A percentile compares a stretch with the other conserved stretches of the same genome.
These are phyloP conservation scores for Anorthoa munda DNA, from an alignment of 2,888 invertebrate genomes.

Conservation along the genomic window DNA sequence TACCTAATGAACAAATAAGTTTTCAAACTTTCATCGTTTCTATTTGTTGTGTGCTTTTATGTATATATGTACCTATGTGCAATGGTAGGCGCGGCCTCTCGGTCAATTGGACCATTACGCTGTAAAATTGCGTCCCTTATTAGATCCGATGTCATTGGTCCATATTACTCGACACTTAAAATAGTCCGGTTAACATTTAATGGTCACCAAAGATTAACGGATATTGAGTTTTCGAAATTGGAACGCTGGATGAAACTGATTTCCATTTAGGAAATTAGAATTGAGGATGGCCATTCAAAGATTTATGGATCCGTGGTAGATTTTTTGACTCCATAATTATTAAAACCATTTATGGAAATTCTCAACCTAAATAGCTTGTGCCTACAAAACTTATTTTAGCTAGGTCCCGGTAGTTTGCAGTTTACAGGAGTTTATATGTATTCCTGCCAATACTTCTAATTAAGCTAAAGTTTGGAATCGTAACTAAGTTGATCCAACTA, in stretches of 20 bases:
- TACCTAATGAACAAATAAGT: neutral
- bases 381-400: neutral
- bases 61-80: conserved; percentile 9
- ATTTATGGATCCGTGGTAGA: neutral
- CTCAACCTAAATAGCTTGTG: neutral
- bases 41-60: conserved; percentile 5
- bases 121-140: conserved; percentile 66
- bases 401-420: neutral
- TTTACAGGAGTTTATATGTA: neutral
- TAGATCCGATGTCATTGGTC: conserved; percentile 47
- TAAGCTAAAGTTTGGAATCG: neutral
- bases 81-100: conserved; percentile 43
- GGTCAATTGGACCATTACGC: conserved; percentile 67
- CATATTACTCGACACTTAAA: conserved; percentile 45
- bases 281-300: neutral
- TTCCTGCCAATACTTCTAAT: neutral
- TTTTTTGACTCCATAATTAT: neutral
- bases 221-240: conserved; percentile 46
- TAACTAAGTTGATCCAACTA: neutral
- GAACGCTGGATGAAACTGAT: conserved; percentile 28
- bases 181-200: conserved; percentile 52
- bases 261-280: conserved; percentile 4
- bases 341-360: neutral
- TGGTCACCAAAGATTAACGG: conserved; percentile 39
- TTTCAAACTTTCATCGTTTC: neutral